Evolutionary conservation across 2,113 vertebrate genomes (phyloP).

Genomic region (Scomber scombrus): DNA sequence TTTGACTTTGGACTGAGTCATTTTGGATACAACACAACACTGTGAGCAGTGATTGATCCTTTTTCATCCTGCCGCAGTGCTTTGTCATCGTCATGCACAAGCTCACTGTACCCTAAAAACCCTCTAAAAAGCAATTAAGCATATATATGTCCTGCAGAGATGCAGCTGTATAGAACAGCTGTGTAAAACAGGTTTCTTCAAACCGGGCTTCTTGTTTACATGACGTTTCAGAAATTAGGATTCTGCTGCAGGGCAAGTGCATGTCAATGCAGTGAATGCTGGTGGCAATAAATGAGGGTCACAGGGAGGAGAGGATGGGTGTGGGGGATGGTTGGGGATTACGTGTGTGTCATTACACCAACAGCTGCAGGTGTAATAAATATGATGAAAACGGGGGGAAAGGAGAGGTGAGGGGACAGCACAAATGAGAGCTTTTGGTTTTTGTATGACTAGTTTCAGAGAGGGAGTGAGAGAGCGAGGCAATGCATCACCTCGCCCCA

Average conservation of each 20-base stretch:
- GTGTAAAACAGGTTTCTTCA: too few relatives aligned
- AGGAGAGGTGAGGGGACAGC: slow-evolving; percentile 6
- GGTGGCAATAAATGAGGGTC: slow-evolving; percentile 31
- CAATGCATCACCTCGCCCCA: neutral
- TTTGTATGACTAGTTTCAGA: neutral
- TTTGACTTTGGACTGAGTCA: neutral
- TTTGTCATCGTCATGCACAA: neutral
- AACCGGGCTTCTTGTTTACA: neutral
- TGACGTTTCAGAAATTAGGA: neutral
- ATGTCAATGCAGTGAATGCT: neutral
- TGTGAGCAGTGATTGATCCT: neutral
- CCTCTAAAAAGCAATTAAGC: neutral
- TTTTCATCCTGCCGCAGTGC: slow-evolving; percentile 1
- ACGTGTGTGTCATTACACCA: slow-evolving; percentile 40
- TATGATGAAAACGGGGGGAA: slow-evolving; percentile 35
- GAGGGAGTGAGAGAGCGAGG: neutral
- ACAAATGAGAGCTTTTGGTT: slow-evolving; percentile 9
- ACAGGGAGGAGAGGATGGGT: neutral
- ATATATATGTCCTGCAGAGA: neutral
- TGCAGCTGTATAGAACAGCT: neutral
- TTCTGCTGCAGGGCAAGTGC: neutral
- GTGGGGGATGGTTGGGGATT: slow-evolving; percentile 51
- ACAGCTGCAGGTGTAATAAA: slow-evolving; percentile 56
- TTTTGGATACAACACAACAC: neutral
- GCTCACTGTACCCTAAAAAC: neutral